Evolutionary conservation across 2,113 vertebrate genomes (phyloP), one percentile per base, ranked within the genome.

Genomic region (Pao palembangensis): DNA sequence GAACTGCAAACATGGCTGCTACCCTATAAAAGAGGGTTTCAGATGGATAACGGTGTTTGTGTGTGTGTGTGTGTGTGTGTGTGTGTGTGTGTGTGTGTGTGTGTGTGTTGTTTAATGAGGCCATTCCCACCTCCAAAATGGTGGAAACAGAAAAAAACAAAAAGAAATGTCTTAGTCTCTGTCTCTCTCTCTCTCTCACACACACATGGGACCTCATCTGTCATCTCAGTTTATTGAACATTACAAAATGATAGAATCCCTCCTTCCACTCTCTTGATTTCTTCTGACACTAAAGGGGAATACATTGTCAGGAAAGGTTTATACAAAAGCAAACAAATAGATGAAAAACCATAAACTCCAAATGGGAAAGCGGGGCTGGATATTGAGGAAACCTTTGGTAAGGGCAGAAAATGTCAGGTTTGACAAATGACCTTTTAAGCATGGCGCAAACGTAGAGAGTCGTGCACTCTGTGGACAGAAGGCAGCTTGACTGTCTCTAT

Each of bases 401-500:
- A 89, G 84, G 85, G 84, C 85, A 87, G 83, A 86, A 84, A 89
- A 89, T 89, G 88, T 88, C 85, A 88, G 85, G 77, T 81, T 82
- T 90, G 88, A 91, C 88, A 88, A 89, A 90, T 86, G 74, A 84
- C 87, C 88, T 90, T 87, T 88, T 89, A 87, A 91, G 87, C 83
- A 90, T 85, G 76, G 88, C 88, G 75, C 85, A 89, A 84, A 90
- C 89, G 84, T 85, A 80, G 76, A 82, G 66, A 76, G 84, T 72
- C 81, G 75, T 88, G 84, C 85, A 85, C 55, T 68, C 69, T 72
- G 84, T 82, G 80, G 81, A 85, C 79, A 77, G 71, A 71, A 69
- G 70, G 75, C 80, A 57, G 67, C 71, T 79, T 81, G 64, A 76
- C 75, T 78, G 82, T 79, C 83, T 75, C 57, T 73, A 74, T 79